Evolutionary conservation across 2,113 vertebrate genomes (phyloP), one percentile per base, ranked within the genome.

Genomic region (Nycticebus coucang): DNA sequence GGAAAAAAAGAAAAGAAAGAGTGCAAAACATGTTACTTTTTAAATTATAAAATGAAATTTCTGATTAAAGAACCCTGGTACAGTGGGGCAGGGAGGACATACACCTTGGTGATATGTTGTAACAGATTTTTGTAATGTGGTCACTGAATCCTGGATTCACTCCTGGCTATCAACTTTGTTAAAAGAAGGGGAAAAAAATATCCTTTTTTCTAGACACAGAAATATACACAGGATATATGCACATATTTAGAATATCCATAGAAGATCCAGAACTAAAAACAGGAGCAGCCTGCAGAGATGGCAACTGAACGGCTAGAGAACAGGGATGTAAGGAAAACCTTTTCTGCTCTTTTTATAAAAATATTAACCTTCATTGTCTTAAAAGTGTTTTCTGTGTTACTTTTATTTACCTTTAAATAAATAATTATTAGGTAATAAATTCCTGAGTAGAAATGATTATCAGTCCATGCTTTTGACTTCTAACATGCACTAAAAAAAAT

Each of bases 381-480:
- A 66, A 35, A 87, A 72, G 18, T 15, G 41, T 22, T 18, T 87
- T 41, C 79, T 57, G 24, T 64, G 60, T 64, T 50, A 33, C 10
- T 78, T 87, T 74, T 66, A 72, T n/a, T 83, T 85, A 30, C 72
- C 78, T 72, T 81, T 81, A 26, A 83, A 64, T 90, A 84, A 57
- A 78, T 15, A 35, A n/a, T 66, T 75, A 84, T 41, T 80, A 80
- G 12, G 18, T 64, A 68, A 71, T 17, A 77, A 35, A 92, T 59
- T 50, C 45, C 0, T 80, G 94, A 81, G 35, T 17, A 53, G 41
- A 91, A 89, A 97, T 74, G 7, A 22, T 50, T 17, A 24, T 68
- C 30, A 62, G 22, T 35, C 57, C 14, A 55, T 57, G 37, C 59
- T 89, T 77, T 91, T 53, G 53, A 75, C 28, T 37, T 53, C 55